Percentiles rank a stretch among this genome's conserved stretches.
These are phyloP conservation scores for Dendrocincla tyrannina DNA, from an alignment of 2,797 vertebrate species.

Conservation along the genomic window DNA sequence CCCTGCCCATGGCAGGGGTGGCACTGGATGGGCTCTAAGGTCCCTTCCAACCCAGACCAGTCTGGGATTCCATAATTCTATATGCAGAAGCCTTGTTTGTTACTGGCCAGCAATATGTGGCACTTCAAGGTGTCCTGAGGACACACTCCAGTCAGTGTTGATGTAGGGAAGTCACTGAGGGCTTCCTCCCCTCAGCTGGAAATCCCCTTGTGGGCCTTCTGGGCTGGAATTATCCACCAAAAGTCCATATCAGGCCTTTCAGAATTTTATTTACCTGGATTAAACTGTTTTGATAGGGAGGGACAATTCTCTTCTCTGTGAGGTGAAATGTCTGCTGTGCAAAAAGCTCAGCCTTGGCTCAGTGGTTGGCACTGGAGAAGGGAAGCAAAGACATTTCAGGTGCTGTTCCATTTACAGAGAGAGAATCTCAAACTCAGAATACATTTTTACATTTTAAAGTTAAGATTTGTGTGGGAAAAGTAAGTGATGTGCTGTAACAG, in stretches of 20 bases:
- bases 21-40: neutral
- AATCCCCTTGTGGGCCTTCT: neutral
- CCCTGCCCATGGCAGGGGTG: neutral
- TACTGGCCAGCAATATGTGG: accelerated
- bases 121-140: neutral
- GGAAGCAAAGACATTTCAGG: neutral
- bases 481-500: neutral
- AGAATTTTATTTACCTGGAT: neutral
- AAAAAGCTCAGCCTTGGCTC: neutral
- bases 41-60: neutral
- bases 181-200: neutral
- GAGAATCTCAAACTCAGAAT: neutral
- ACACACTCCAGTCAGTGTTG: accelerated
- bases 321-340: neutral
- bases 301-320: neutral
- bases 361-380: neutral
- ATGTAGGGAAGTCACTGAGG: neutral
- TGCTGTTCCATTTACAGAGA: neutral
- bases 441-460: neutral
- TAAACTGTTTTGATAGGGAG: neutral
- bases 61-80: accelerated
- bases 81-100: accelerated
- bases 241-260: neutral
- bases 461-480: neutral
- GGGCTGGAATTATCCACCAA: neutral